A percentile compares a stretch with the other conserved stretches of the same genome.
phyloP scores from a whole-genome alignment of 2,888 invertebrate genomes.

The Callinectes sapidus region DNA sequence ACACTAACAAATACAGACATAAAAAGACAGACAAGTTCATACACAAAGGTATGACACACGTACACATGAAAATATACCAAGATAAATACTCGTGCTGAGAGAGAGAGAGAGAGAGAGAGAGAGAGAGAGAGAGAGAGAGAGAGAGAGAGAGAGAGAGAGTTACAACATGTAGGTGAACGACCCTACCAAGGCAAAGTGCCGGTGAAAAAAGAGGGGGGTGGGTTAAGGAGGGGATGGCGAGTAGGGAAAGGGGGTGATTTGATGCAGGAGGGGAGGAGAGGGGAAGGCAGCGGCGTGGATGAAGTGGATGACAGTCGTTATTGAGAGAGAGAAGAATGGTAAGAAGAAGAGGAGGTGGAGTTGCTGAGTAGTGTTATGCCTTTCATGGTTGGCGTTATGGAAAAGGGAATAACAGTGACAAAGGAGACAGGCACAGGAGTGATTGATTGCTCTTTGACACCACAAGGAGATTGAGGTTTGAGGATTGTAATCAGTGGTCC shows the following conservation, averaged over 20 bases:
- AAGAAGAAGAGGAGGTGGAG: background rate
- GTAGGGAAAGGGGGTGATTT: background rate
- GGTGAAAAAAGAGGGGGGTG: background rate
- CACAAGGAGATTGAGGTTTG: background rate
- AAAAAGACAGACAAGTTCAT: background rate
- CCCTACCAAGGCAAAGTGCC: constrained; percentile 18
- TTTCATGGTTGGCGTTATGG: background rate
- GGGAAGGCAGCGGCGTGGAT: background rate
- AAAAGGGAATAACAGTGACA: background rate
- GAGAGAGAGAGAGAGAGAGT: background rate
- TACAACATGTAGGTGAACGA: constrained; percentile 42
- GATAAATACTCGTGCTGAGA: background rate
- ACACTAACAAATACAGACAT: background rate
- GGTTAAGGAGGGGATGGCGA: background rate
- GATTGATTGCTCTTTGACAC: too few species aligned
- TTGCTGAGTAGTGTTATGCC: background rate
- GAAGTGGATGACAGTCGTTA: background rate
- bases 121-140: constrained; percentile 32
- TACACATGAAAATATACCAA: background rate
- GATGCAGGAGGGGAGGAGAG: background rate
- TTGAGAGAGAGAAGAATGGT: background rate
- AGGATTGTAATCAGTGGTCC: background rate
- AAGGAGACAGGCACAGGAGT: background rate
- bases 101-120: constrained; percentile 34
- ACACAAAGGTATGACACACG: background rate